Evolutionary conservation across 2,888 invertebrate species (phyloP), one percentile per base, ranked within the genome.

Genomic region (Drosophila macrospina): DNA sequence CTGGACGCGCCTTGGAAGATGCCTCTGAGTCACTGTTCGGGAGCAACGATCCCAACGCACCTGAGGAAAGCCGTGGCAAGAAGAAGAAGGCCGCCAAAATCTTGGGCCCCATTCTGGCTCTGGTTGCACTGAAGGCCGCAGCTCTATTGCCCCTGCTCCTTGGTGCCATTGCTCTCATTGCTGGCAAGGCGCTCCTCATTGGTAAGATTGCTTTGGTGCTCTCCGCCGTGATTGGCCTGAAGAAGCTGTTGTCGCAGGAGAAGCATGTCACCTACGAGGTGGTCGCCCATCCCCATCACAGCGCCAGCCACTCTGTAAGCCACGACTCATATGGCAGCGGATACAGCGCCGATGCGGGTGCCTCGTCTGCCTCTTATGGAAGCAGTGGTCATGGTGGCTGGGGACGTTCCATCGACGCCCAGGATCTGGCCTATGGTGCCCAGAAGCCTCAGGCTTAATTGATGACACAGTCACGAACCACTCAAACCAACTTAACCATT

Each of bases 191-290:
- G 51, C 93, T 97, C 84, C 92, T 97, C 76, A 95, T 97, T 87
- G 97, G 97, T 91, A 97, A 97, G 93, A 94, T 97, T 88, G 97
- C 97, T 28, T 93, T 97, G 74, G 96, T 97, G 45, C 93, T 97
- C 48, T 96, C 97, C 0, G 95, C 96, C 54, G 95, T 97, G 65
- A 97, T 97, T 86, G 97, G 97, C 3, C 92, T 97, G 91, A 97
- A 97, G 93, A 97, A 97, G 91, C 93, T 97, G 52, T 92, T 97
- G 76, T 95, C 95, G 1, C 95, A 95, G 89, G 95, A 96, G 92
- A 97, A 97, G 90, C 96, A 96, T 89, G 97, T 97, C 74, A 97
- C 97, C 4, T 97, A 97, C 90, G 97, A 97, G 91, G 97, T 97
- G 34, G 96, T 97, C 0, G 95, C 96, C 0, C 97, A 97, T 91